Conservation (phyloP, 2,113 vertebrate species). For the Raja brachyura region DNA sequence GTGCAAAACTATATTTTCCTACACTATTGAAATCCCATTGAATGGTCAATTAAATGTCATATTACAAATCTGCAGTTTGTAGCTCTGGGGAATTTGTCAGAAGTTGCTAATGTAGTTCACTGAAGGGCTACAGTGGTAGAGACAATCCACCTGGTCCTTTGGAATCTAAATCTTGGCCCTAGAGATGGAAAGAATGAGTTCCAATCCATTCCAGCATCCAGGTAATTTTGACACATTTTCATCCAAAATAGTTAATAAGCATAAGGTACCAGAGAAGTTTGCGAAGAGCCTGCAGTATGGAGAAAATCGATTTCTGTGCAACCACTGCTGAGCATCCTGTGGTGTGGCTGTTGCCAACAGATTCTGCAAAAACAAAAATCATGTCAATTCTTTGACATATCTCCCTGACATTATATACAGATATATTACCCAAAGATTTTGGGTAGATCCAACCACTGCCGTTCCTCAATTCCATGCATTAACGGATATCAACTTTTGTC, state of each 20-base stretch:
- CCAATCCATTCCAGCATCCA: constrained; percentile 7
- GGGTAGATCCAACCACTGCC: background rate
- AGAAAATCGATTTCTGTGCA: constrained; percentile 88
- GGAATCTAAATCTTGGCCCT: background rate
- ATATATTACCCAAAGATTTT: background rate
- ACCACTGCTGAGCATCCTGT: constrained; percentile 95
- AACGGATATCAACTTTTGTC: background rate
- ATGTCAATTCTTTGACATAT: background rate
- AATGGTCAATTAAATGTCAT: background rate
- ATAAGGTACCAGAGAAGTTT: constrained; percentile 83
- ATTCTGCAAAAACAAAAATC: constrained; percentile 62
- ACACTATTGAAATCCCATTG: background rate
- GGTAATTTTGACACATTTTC: background rate
- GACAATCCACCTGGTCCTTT: background rate
- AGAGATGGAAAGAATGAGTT: background rate
- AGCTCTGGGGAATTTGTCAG: background rate
- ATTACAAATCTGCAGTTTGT: background rate
- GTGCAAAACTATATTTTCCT: background rate
- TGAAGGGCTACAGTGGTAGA: background rate
- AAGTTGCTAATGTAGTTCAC: background rate
- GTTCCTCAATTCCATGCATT: background rate
- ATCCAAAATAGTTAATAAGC: constrained; percentile 28
- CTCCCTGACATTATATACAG: constrained; percentile 22
- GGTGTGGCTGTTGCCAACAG: constrained; percentile 84
- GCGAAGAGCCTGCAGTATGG: constrained; percentile 86